Percentiles rank a stretch among this genome's conserved stretches.
Evolutionary conservation across 2,888 invertebrate species (phyloP).

Genomic region (Orchestes rusci): DNA sequence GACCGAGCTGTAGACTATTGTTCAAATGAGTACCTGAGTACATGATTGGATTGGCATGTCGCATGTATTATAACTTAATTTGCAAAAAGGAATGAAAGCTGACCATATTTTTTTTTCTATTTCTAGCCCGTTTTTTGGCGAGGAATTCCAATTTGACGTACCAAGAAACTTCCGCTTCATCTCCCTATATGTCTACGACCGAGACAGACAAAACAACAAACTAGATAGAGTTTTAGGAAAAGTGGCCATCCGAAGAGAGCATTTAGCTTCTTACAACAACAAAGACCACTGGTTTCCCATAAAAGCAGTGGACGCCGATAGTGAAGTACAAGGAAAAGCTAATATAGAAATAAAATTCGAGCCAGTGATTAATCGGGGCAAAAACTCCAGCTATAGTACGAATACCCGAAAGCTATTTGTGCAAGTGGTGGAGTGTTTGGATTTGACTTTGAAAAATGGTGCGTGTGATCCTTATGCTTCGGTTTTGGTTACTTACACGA

Average conservation of each 20-base stretch:
- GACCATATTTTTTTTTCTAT: too few species aligned
- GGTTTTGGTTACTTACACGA: slow-evolving; percentile 66
- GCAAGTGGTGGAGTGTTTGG: slow-evolving; percentile 76
- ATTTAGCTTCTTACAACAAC: slow-evolving; percentile 79
- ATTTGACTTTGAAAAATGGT: slow-evolving; percentile 82
- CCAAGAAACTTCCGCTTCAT: slow-evolving; percentile 84
- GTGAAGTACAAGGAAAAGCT: slow-evolving; percentile 86
- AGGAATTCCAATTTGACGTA: slow-evolving; percentile 90
- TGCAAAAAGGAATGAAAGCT: too few species aligned
- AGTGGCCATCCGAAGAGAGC: slow-evolving; percentile 83
- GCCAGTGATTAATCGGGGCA: slow-evolving; percentile 47
- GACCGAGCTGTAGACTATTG: too few species aligned
- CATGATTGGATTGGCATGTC: too few species aligned
- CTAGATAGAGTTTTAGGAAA: slow-evolving; percentile 79
- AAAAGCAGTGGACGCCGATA: slow-evolving; percentile 79
- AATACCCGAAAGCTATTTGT: slow-evolving; percentile 48
- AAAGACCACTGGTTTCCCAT: slow-evolving; percentile 91
- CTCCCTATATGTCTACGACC: slow-evolving; percentile 82
- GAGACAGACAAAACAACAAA: slow-evolving; percentile 73
- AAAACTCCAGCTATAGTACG: slow-evolving; percentile 30
- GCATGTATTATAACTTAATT: too few species aligned
- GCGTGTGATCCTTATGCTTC: slow-evolving; percentile 87
- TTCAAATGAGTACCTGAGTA: too few species aligned
- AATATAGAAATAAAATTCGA: slow-evolving; percentile 73
- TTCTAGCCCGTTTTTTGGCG: slow-evolving; percentile 89